These are phyloP conservation scores for Julus scanicus DNA, from an alignment of 2,888 invertebrate genomes.

Conservation along the genomic window DNA sequence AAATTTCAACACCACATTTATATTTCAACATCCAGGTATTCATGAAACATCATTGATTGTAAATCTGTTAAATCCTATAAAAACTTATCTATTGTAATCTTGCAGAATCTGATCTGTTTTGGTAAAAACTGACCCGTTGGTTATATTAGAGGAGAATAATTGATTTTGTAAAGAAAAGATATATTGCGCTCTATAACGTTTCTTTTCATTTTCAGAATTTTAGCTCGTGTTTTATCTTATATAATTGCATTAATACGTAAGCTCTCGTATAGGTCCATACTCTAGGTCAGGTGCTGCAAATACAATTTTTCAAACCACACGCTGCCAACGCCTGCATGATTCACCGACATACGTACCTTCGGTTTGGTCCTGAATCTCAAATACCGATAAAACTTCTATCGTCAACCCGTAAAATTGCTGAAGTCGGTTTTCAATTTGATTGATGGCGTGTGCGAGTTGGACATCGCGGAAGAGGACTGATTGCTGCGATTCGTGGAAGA, in stretches of 20 bases:
- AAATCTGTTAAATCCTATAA: no score
- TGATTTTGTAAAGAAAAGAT: no score
- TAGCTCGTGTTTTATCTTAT: not conserved
- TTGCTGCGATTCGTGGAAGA: conserved; percentile 45
- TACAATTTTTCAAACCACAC: not conserved
- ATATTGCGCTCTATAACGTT: no score
- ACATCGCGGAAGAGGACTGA: conserved; percentile 61
- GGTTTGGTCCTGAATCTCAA: not conserved
- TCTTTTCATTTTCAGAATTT: not conserved
- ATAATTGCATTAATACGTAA: not conserved
- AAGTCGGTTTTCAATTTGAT: conserved; percentile 95
- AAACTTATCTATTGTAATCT: no score
- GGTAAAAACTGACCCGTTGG: no score
- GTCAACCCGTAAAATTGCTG: conserved; percentile 77
- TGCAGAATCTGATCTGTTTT: no score
- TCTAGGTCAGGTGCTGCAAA: not conserved
- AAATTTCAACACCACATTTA: not conserved
- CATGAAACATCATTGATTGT: no score
- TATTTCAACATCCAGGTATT: no score
- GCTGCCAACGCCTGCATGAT: not conserved
- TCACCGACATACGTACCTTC: not conserved
- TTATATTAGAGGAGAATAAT: no score
- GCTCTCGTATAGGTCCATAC: not conserved
- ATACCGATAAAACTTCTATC: not conserved
- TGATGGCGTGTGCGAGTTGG: conserved; percentile 69